phyloP scores from a whole-genome alignment of 1,140 invertebrate species.

The Vanessa atalanta region DNA sequence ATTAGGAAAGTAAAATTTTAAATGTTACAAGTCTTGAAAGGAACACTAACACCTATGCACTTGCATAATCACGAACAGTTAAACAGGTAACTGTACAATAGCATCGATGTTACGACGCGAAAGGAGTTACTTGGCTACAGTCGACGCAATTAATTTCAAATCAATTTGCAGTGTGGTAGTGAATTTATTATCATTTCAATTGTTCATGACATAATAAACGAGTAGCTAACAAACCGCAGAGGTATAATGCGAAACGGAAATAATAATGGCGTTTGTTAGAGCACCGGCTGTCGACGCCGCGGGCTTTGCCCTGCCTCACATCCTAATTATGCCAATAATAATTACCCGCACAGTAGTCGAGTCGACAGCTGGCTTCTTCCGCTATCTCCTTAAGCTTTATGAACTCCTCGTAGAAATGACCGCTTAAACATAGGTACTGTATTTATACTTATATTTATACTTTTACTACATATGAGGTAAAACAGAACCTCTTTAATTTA shows the following conservation, averaged over 20 bases:
- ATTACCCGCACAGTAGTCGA: conserved; percentile 66
- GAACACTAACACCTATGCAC: conserved; percentile 44
- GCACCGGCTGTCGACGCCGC: conserved; percentile 65
- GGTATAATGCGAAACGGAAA: conserved; percentile 74
- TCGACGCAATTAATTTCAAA: conserved; percentile 66
- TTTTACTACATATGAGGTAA: too few relatives aligned
- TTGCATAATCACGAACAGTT: conserved; percentile 54
- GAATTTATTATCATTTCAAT: conserved; percentile 72
- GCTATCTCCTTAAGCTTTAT: conserved; percentile 55
- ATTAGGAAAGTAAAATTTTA: conserved; percentile 18
- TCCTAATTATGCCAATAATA: conserved; percentile 79
- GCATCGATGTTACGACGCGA: conserved; percentile 42
- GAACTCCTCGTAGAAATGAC: conserved; percentile 49
- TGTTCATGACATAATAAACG: conserved; percentile 74
- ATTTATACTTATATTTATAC: not conserved
- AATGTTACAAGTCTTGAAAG: conserved; percentile 36
- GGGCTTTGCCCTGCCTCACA: conserved; percentile 67
- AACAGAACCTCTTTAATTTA: too few relatives aligned
- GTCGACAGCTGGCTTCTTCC: conserved; percentile 51
- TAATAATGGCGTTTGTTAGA: conserved; percentile 76
- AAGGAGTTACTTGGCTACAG: conserved; percentile 47
- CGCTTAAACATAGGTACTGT: conserved; percentile 3
- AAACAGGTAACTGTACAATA: conserved; percentile 65
- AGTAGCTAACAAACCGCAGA: conserved; percentile 67
- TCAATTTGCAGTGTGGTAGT: conserved; percentile 65